These are phyloP conservation scores for Bungarus multicinctus DNA, from an alignment of 2,113 vertebrate genomes.

Conservation along the genomic window DNA sequence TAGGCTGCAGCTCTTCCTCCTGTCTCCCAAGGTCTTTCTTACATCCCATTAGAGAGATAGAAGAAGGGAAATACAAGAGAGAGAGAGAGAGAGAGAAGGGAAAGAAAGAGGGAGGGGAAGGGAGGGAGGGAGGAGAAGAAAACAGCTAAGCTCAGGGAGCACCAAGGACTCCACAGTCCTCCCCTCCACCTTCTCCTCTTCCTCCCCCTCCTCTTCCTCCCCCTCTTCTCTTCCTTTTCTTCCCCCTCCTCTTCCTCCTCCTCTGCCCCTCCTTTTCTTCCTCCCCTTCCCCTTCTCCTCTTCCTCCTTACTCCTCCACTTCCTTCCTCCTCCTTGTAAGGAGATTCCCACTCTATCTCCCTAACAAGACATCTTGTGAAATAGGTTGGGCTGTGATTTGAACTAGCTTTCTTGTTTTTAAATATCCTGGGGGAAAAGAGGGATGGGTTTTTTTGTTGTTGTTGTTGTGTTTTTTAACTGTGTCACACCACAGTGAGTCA, in stretches of 20 bases:
- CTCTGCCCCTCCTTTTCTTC: no score
- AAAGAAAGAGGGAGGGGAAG: no score
- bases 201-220: no score
- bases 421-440: not conserved
- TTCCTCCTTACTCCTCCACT: no score
- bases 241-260: no score
- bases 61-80: no score
- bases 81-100: no score
- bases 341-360: not conserved
- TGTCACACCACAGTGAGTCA: not conserved
- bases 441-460: not conserved
- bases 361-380: not conserved
- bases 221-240: no score
- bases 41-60: not conserved
- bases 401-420: not conserved
- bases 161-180: not conserved
- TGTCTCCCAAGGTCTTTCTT: not conserved
- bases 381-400: not conserved
- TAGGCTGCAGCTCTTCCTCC: not conserved
- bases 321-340: not conserved
- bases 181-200: no score
- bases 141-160: not conserved
- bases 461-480: not conserved
- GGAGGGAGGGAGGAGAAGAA: not conserved
- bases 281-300: no score